These are phyloP conservation scores for Siderastrea radians DNA, from an alignment of 92 coral and sea anemone species.

Conservation along the genomic window DNA sequence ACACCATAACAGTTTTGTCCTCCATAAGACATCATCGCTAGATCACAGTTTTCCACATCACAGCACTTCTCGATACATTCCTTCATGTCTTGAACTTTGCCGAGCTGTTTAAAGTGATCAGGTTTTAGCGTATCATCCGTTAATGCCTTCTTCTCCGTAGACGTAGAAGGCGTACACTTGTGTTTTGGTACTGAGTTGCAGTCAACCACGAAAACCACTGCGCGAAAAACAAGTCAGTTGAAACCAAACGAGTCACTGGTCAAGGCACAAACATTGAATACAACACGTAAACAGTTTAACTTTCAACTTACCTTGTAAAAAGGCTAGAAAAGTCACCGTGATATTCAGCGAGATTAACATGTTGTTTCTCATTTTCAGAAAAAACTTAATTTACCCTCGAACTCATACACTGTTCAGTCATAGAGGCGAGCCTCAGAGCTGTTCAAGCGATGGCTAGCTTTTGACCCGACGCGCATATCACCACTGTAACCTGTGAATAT, in stretches of 20 bases:
- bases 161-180: conserved; percentile 29
- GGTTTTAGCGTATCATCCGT: conserved; percentile 49
- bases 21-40: conserved; percentile 95
- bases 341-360: background rate
- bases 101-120: conserved; percentile 86
- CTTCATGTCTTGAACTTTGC: conserved; percentile 80
- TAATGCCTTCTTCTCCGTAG: conserved; percentile 21
- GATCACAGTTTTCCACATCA: conserved; percentile 74
- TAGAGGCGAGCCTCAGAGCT: conserved; percentile 3
- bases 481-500: conserved; percentile 6
- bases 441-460: conserved; percentile 19
- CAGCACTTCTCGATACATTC: conserved; percentile 83
- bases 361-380: background rate
- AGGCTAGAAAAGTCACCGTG: background rate
- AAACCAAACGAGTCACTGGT: conserved; percentile 1
- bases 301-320: conserved; percentile 23
- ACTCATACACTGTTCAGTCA: background rate
- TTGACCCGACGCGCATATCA: conserved; percentile 18
- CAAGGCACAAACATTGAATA: background rate
- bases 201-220: conserved; percentile 45
- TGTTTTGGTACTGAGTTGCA: conserved; percentile 65
- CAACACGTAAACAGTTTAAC: background rate
- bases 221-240: background rate
- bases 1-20: conserved; percentile 87
- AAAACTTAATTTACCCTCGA: background rate